These are phyloP conservation scores for Yasuhikotakia modesta DNA, from an alignment of 2,797 vertebrate genomes.

Conservation along the genomic window DNA sequence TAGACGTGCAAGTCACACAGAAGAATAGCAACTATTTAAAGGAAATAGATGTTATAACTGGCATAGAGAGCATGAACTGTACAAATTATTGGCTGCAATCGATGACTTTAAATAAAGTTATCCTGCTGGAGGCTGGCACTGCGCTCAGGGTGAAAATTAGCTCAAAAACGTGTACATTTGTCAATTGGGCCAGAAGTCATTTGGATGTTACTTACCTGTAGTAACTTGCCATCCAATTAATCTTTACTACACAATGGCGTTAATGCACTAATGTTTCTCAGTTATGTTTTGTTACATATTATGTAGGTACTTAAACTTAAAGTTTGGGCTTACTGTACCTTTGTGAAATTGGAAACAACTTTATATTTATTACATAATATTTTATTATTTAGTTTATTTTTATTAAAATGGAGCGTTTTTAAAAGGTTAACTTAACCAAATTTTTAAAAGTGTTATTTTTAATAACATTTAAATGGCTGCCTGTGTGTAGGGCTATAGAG, in stretches of 20 bases:
- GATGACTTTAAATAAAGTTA: slow-evolving; percentile 14
- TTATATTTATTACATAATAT: background rate
- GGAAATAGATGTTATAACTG: background rate
- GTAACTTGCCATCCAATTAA: no score
- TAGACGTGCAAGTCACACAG: background rate
- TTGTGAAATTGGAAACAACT: background rate
- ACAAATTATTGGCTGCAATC: background rate
- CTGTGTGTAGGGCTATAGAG: background rate
- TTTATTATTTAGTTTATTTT: background rate
- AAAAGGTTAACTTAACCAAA: background rate
- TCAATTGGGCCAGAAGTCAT: background rate
- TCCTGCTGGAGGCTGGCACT: slow-evolving; percentile 5
- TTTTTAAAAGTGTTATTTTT: slow-evolving; percentile 39
- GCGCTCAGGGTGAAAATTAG: slow-evolving; percentile 23
- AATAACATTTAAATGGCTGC: slow-evolving; percentile 24
- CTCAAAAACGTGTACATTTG: background rate
- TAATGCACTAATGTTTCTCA: background rate
- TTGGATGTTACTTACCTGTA: slow-evolving; percentile 33
- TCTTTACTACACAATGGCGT: background rate
- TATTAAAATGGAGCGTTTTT: background rate
- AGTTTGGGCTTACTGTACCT: background rate
- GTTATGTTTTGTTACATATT: background rate
- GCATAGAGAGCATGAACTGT: slow-evolving; percentile 34
- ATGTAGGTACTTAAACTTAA: background rate
- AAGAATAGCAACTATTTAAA: background rate